A percentile compares a stretch with the other conserved stretches of the same genome.
These are phyloP conservation scores for Drosophila auraria DNA, from an alignment of 1,140 invertebrate genomes.

Conservation along the genomic window DNA sequence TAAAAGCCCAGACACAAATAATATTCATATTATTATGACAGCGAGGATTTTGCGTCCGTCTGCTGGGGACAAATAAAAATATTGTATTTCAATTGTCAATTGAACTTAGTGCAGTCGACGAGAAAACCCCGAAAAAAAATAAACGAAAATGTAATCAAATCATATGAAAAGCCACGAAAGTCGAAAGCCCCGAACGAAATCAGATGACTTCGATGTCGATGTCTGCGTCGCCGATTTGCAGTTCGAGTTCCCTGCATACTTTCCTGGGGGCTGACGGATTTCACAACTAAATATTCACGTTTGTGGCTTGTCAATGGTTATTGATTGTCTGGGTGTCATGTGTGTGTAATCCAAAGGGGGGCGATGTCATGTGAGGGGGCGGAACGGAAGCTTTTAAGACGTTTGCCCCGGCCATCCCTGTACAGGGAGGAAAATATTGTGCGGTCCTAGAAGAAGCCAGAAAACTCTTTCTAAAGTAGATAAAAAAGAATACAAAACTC, in stretches of 20 bases:
- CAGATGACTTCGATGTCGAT: constrained; percentile 30
- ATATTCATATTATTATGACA: constrained; percentile 69
- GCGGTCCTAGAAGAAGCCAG: neutral
- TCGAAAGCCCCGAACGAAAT: constrained; percentile 46
- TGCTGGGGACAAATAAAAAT: constrained; percentile 49
- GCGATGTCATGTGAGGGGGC: constrained; percentile 46
- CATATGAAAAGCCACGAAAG: constrained; percentile 67
- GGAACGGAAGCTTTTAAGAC: constrained; percentile 73
- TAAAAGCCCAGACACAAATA: constrained; percentile 44
- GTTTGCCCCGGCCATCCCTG: constrained; percentile 28
- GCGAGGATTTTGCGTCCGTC: constrained; percentile 28
- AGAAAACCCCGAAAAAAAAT: constrained; percentile 50
- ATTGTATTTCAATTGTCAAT: constrained; percentile 77
- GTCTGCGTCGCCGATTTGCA: constrained; percentile 62
- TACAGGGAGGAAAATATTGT: constrained; percentile 7
- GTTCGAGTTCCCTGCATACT: constrained; percentile 56
- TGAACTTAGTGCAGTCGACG: constrained; percentile 61
- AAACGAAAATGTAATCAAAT: constrained; percentile 73
- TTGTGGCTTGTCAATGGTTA: constrained; percentile 79
- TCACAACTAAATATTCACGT: constrained; percentile 66
- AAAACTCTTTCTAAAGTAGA: neutral
- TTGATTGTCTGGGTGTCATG: constrained; percentile 79
- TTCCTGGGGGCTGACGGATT: constrained; percentile 56
- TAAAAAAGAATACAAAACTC: neutral
- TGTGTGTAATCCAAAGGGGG: constrained; percentile 26